Base-by-base conservation (phyloP, 2,113 vertebrate genomes). In the Apteryx mantelli region DNA sequence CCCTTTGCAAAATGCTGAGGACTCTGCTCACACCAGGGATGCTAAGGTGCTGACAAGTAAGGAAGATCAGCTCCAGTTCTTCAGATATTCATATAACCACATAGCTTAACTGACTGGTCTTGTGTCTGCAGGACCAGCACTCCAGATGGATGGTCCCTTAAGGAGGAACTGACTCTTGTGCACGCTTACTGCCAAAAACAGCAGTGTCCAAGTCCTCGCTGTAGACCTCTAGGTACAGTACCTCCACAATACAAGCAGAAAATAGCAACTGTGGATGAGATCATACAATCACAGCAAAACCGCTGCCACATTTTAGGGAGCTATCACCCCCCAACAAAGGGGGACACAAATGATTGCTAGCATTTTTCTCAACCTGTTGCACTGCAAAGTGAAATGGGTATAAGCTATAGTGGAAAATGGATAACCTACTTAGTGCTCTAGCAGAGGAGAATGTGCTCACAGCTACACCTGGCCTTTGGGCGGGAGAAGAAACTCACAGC, bases 321-420 rank as follows among this genome's bases (percentile, higher is more conserved):
- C 36, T 64, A 61, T 64, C 46, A 26, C 5, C 21, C 24, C 36
- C 1, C 11, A 50, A 2, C 5, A 48, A 44, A 70, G 13, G 44
- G 84, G 26, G 11, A 26, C 1, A 0, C 5, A 25, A 52, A 44
- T 26, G 50, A 48, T 2, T 48, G 56, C n/a, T 71, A 36, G 12
- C 28, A 52, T 66, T 61, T 56, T 76, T 87, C 74, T 38, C 34
- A 66, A 36, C 14, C 3, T 36, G 32, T 16, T 65, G 75, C 58
- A 65, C 32, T n/a, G 28, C 66, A 69, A 56, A 91, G n/a, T 60
- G 40, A 83, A 69, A 68, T 52, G 61, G 56, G 15, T n/a, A 63
- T 36, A 36, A 75, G 22, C 52, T 32, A 15, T 19, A 19, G 13
- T 5, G 34, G 22, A 46, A 64, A 74, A 19, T 12, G 46, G 9